These are phyloP conservation scores for Pithys albifrons DNA, from an alignment of 2,113 vertebrate species.

Conservation along the genomic window DNA sequence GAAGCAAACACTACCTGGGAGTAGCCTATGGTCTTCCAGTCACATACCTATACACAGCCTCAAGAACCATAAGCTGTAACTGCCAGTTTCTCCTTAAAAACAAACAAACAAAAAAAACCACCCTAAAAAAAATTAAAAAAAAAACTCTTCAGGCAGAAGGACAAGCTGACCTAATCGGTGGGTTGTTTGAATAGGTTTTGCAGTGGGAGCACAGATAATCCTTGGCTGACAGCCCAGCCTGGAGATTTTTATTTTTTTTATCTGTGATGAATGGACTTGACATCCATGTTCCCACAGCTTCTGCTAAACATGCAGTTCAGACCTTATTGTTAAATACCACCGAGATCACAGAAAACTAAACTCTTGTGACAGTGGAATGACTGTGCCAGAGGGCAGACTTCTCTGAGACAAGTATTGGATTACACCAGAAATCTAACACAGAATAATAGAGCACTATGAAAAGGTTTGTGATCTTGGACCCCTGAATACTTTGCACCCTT, in stretches of 20 bases:
- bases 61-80: conserved; percentile 30
- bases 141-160: conserved; percentile 52
- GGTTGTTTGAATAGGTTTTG: conserved; percentile 72
- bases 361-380: conserved; percentile 64
- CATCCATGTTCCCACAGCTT: conserved; percentile 74
- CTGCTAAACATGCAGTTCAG: conserved; percentile 68
- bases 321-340: conserved; percentile 78
- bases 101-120: too few relatives aligned
- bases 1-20: conserved; percentile 14
- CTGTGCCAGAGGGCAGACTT: conserved; percentile 67
- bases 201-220: conserved; percentile 69
- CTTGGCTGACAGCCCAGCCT: conserved; percentile 65
- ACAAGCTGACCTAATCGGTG: conserved; percentile 69
- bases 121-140: background rate
- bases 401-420: conserved; percentile 45
- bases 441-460: conserved; percentile 15
- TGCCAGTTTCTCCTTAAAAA: conserved; percentile 49
- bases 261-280: conserved; percentile 81
- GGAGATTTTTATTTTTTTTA: conserved; percentile 65
- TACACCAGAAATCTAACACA: conserved; percentile 2
- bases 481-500: background rate
- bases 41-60: background rate
- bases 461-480: background rate
- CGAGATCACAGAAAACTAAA: conserved; percentile 77
- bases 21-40: background rate